phyloP scores from a whole-genome alignment of 1,140 invertebrate species.

The Battus philenor region DNA sequence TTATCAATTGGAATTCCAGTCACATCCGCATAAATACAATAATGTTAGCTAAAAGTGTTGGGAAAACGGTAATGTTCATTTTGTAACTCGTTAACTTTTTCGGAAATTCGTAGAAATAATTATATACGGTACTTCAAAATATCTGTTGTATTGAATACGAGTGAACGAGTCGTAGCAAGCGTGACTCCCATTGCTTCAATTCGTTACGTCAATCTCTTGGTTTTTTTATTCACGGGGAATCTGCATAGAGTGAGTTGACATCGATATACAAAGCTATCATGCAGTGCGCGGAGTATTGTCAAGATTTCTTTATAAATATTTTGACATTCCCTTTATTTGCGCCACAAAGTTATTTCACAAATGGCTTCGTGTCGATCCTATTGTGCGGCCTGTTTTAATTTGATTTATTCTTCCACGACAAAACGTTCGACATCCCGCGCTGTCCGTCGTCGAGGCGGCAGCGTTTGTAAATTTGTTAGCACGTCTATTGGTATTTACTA shows the following conservation, averaged over 20 bases:
- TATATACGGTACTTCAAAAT: slow-evolving; percentile 65
- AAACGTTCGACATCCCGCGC: slow-evolving; percentile 57
- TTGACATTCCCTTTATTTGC: slow-evolving; percentile 70
- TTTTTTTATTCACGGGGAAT: slow-evolving; percentile 65
- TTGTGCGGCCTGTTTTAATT: slow-evolving; percentile 65
- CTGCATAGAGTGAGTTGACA: slow-evolving; percentile 72
- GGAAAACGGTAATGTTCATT: slow-evolving; percentile 31
- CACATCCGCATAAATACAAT: too few relatives aligned
- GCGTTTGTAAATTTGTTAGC: slow-evolving; percentile 66
- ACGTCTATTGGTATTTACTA: slow-evolving; percentile 56
- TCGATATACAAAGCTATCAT: slow-evolving; percentile 55
- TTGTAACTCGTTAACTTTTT: slow-evolving; percentile 62
- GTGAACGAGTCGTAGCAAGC: slow-evolving; percentile 37
- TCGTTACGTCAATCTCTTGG: slow-evolving; percentile 70
- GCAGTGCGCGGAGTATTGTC: slow-evolving; percentile 55
- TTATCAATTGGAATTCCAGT: too few relatives aligned
- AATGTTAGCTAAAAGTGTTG: too few relatives aligned
- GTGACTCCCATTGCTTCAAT: slow-evolving; percentile 57
- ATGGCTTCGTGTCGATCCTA: slow-evolving; percentile 65
- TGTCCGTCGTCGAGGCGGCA: slow-evolving; percentile 33
- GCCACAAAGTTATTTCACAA: slow-evolving; percentile 57
- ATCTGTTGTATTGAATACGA: slow-evolving; percentile 50
- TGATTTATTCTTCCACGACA: slow-evolving; percentile 70
- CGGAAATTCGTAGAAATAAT: slow-evolving; percentile 64
- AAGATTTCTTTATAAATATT: slow-evolving; percentile 73